Conservation (phyloP, 2,797 vertebrate species). For the Sparidentex hasta region DNA sequence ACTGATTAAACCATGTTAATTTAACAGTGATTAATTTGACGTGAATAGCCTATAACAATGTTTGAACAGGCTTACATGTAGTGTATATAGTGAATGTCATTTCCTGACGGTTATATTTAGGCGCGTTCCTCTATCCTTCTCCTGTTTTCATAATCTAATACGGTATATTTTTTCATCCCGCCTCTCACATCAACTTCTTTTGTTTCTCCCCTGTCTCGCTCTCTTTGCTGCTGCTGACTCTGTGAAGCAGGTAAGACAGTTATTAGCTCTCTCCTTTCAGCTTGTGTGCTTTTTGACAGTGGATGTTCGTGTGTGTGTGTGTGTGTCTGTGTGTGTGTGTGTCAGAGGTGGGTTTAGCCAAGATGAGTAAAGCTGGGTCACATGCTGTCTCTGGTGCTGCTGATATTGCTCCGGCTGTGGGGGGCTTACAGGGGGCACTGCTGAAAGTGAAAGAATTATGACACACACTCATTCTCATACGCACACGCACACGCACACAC, state of each 20-base stretch:
- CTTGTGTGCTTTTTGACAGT: slow-evolving; percentile 32
- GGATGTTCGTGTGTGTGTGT: slow-evolving; percentile 15
- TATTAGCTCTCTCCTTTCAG: slow-evolving; percentile 66
- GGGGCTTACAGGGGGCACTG: slow-evolving; percentile 54
- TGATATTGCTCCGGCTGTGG: slow-evolving; percentile 77
- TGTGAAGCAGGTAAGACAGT: slow-evolving; percentile 80
- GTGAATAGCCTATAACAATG: not conserved
- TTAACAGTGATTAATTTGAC: slow-evolving; percentile 34
- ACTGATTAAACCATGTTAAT: slow-evolving; percentile 55
- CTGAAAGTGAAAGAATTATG: slow-evolving; percentile 73
- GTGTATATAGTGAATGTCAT: slow-evolving; percentile 20
- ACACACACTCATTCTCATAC: slow-evolving; percentile 29
- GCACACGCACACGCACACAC: slow-evolving; percentile 19
- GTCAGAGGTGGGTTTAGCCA: slow-evolving; percentile 69
- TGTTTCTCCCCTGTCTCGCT: slow-evolving; percentile 64
- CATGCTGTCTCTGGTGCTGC: slow-evolving; percentile 75
- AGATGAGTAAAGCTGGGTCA: slow-evolving; percentile 81
- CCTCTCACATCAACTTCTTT: slow-evolving; percentile 59
- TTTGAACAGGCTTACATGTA: slow-evolving; percentile 5
- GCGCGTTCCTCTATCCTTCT: slow-evolving; percentile 12
- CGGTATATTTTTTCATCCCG: slow-evolving; percentile 28
- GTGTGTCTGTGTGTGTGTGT: slow-evolving; percentile 43
- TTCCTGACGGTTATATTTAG: slow-evolving; percentile 35
- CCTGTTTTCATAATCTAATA: slow-evolving; percentile 28
- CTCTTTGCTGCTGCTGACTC: slow-evolving; percentile 64